These are phyloP conservation scores for Copidosoma floridanum DNA, from an alignment of 1,140 invertebrate genomes.

Conservation along the genomic window DNA sequence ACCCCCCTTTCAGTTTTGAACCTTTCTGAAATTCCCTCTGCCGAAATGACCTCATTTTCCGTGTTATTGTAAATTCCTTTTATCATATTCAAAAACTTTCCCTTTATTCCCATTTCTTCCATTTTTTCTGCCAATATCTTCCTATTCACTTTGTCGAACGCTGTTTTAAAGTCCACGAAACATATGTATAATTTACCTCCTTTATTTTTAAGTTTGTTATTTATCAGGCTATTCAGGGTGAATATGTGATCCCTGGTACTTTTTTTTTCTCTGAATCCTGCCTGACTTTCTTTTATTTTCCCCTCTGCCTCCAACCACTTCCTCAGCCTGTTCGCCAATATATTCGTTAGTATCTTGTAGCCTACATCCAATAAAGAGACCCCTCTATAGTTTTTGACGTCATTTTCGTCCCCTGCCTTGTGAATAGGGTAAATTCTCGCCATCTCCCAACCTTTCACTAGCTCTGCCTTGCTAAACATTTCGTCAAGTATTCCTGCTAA, in stretches of 20 bases:
- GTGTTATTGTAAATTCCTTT: not conserved
- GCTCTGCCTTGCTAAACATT: not conserved
- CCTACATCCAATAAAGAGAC: no score
- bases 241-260: slow-evolving; percentile 14
- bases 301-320: not conserved
- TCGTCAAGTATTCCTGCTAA: not conserved
- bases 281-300: no score
- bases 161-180: slow-evolving; percentile 9
- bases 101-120: not conserved
- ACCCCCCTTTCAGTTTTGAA: slow-evolving; percentile 11
- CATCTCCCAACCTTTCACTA: no score
- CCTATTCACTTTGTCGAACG: slow-evolving; percentile 5
- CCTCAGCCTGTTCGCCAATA: not conserved
- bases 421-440: no score
- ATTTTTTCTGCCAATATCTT: not conserved
- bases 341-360: no score
- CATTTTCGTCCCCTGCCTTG: no score
- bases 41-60: slow-evolving; percentile 1
- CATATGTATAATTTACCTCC: slow-evolving; percentile 6
- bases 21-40: not conserved
- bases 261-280: slow-evolving; percentile 6
- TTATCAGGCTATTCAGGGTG: slow-evolving; percentile 1
- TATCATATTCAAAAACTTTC: not conserved
- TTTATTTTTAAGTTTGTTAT: no score
- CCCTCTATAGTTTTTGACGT: no score